Evolutionary conservation across 2,797 vertebrate genomes (phyloP), one percentile per base, ranked within the genome.

Genomic region (Rachycentron canadum): DNA sequence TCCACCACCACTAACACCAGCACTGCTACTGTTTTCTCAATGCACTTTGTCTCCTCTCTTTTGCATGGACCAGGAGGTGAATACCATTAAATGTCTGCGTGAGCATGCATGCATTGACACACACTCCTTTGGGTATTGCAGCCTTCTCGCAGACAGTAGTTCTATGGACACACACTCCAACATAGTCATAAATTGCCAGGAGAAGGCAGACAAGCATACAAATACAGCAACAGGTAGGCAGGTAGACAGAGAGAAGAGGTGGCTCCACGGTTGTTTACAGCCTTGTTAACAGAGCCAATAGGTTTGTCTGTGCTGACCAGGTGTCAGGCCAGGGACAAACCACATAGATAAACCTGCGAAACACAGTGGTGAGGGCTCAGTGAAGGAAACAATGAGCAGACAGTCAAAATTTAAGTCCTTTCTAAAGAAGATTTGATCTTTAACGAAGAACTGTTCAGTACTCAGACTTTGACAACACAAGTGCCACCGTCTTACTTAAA

Each of bases 41-140:
- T 95, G 90, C 93, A 95, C 95, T 97, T 97, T 98, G 97, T 97
- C 97, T 97, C 82, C 87, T 80, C 74, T 79, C 79, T 34, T n/a
- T 1, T 63, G 68, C 76, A 55, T 32, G 63, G 41, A 80, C 52
- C 36, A 49, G 64, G 79, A 83, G 73, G 71, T 45, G 3, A 69
- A 66, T n/a, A 68, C 74, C 76, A 69, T 74, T 53, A 86, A 49
- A 61, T 56, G 41, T 57, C 58, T 75, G 69, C 77, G 62, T 13
- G 55, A 53, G 65, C 57, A 61, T 30, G 61, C 69, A 64, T 57
- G 14, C 52, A 28, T 49, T 57, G 43, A 66, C 73, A 34, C 76
- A 60, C 76, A 79, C 53, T 69, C 25, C 19, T 25, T n/a, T 38
- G 34, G 56, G 45, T 14, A 61, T 50, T 0, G 26, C 32, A 11